phyloP scores from a whole-genome alignment of 1,140 invertebrate genomes.

The Drosophila guanche region DNA sequence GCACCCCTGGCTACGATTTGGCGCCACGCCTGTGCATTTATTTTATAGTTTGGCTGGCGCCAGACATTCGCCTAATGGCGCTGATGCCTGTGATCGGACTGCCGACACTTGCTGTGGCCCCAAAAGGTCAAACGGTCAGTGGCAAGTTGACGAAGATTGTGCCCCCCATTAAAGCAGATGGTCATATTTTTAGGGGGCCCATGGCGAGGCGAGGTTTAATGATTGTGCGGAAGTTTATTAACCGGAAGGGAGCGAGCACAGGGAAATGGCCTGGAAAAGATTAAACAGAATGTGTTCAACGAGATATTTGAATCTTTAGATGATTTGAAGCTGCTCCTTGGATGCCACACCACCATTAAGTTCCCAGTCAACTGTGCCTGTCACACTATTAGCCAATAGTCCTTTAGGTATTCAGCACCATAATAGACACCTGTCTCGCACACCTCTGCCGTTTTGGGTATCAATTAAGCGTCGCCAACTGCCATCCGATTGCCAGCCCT shows the following conservation, averaged over 20 bases:
- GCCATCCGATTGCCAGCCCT: neutral
- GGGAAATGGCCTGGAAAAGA: constrained; percentile 35
- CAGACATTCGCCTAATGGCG: constrained; percentile 69
- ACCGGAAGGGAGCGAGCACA: constrained; percentile 21
- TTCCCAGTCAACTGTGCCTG: neutral
- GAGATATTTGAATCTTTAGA: constrained; percentile 8
- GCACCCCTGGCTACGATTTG: constrained; percentile 27
- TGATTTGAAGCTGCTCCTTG: constrained; percentile 1
- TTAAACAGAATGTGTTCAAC: constrained; percentile 18
- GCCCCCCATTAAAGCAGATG: constrained; percentile 47
- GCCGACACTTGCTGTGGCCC: constrained; percentile 16
- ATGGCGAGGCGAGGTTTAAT: constrained; percentile 12
- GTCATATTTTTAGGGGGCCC: constrained; percentile 29
- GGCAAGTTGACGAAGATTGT: constrained; percentile 50
- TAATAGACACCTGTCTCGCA: constrained; percentile 52
- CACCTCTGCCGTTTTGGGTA: constrained; percentile 15
- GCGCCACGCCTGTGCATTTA: constrained; percentile 64
- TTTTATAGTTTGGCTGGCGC: constrained; percentile 73
- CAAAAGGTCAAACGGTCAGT: constrained; percentile 72
- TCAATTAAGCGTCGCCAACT: constrained; percentile 35
- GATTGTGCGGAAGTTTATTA: constrained; percentile 26
- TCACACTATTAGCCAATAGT: constrained; percentile 2
- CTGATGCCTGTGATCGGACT: constrained; percentile 37
- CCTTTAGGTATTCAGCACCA: constrained; percentile 11
- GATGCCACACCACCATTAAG: too few relatives aligned